These are phyloP conservation scores for Adelphocoris suturalis DNA, from an alignment of 2,888 invertebrate genomes.

Conservation along the genomic window DNA sequence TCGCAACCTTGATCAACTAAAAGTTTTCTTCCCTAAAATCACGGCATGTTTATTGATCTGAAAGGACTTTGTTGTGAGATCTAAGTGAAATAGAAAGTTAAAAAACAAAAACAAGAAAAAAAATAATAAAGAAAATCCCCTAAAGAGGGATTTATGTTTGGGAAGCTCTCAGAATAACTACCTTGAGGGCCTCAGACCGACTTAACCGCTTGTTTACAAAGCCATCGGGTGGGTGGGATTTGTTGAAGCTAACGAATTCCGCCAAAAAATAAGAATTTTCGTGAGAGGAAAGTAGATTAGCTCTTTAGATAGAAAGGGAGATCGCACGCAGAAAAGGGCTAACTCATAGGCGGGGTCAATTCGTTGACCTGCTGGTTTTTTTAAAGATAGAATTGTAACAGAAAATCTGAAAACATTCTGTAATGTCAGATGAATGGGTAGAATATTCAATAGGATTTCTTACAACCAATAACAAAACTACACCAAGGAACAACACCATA, in stretches of 20 bases:
- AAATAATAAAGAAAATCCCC: slow-evolving; percentile 3
- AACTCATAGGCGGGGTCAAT: no score
- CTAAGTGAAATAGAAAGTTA: neutral
- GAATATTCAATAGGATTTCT: no score
- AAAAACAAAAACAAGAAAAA: neutral
- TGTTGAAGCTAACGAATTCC: slow-evolving; percentile 50
- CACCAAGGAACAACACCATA: no score
- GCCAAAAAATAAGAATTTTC: neutral
- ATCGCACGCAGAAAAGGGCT: neutral
- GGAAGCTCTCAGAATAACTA: slow-evolving; percentile 39
- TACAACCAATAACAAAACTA: no score
- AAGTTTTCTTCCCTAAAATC: no score
- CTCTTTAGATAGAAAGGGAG: slow-evolving; percentile 26
- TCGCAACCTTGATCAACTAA: no score
- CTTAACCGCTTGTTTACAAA: slow-evolving; percentile 49
- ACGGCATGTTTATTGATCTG: neutral
- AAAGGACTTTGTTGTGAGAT: neutral
- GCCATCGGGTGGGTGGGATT: slow-evolving; percentile 17
- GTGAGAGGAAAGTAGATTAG: neutral
- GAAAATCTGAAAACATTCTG: no score
- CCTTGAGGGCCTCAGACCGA: neutral
- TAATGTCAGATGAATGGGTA: no score
- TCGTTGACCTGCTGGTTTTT: no score
- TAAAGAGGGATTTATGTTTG: slow-evolving; percentile 17
- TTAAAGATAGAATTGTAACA: no score